Base-by-base conservation (phyloP, 2,888 invertebrate genomes). In the Hyppa rectilinea region DNA sequence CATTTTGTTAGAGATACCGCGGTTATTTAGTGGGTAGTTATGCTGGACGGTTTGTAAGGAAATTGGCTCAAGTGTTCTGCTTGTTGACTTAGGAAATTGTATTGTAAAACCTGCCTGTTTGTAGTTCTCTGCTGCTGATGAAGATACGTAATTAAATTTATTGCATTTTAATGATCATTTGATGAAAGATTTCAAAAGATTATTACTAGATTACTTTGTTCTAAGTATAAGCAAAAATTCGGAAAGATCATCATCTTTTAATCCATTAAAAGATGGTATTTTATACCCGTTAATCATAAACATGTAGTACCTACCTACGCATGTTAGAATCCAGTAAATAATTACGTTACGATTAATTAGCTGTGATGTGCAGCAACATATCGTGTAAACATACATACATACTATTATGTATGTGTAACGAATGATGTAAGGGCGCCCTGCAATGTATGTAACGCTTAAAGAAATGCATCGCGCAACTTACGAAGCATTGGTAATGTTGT, bases 1-100 rank as follows among this genome's bases (percentile, higher is more conserved):
- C 65, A 66, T 81, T 80, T 80, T 75, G 84, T 85, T 58, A 56
- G 63, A 52, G 40, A 60, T 55, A 69, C 60, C 47, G 23, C 14
- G 67, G 59, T 34, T 69, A 45, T 74, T 69, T 76, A 52, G 56
- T 49, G 45, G 40, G 9, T 65, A 40, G 65, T 58, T 71, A 64
- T 47, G 36, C 10, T 65, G 40, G 62, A 40, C 17, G 23, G 47
- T 17, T 50, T 49, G 26, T 60, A 52, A 38, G 29, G 62, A 80
- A 80, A 74, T 68, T 75, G 59, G 53, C 34, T 58, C 45, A 59
- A 47, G 55, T 60, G 66, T 78, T 66, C 59, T 78, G 73, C 45
- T 76, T 60, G 49, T 45, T 76, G 77, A 58, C 50, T 56, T 49
- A 29, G 26, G 20, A 68, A 74, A 74, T 60, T 70, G 47, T 14